These are phyloP conservation scores for Mythimna vitellina DNA, from an alignment of 2,888 invertebrate species.

Conservation along the genomic window DNA sequence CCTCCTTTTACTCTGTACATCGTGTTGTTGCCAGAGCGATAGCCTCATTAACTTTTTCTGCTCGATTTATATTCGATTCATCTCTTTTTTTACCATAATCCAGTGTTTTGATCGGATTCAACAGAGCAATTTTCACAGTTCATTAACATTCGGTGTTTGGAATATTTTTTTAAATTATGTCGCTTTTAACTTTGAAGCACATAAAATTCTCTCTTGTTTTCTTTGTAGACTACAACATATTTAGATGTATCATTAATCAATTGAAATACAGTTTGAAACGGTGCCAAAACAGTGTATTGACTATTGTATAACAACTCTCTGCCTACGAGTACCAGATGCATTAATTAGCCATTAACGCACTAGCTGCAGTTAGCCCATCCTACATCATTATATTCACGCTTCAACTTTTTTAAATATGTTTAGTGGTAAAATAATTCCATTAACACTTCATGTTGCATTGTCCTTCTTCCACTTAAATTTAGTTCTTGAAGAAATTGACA, in stretches of 20 bases:
- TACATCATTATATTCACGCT: neutral
- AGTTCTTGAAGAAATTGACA: no score
- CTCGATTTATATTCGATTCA: conserved; percentile 40
- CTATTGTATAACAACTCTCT: conserved; percentile 31
- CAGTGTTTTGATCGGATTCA: conserved; percentile 43
- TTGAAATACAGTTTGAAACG: conserved; percentile 26
- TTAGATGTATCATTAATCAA: conserved; percentile 29
- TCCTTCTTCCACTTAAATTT: neutral
- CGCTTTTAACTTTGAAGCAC: conserved; percentile 24
- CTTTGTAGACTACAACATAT: conserved; percentile 12
- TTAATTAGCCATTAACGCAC: conserved; percentile 29
- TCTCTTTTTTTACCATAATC: conserved; percentile 42
- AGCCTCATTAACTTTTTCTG: conserved; percentile 58
- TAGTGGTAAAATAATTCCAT: no score
- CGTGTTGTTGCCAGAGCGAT: conserved; percentile 58
- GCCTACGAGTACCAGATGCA: conserved; percentile 33
- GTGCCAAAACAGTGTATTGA: conserved; percentile 45
- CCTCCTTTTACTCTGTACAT: conserved; percentile 63
- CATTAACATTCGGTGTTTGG: conserved; percentile 43
- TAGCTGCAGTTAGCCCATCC: conserved; percentile 5
- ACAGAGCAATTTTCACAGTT: conserved; percentile 50
- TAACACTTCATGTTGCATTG: neutral
- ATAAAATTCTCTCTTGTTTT: conserved; percentile 10
- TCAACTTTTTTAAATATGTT: neutral
- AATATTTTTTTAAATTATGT: conserved; percentile 30